A percentile compares a stretch with the other conserved stretches of the same genome.
These are phyloP conservation scores for Cololabis saira DNA, from an alignment of 2,113 vertebrate species.

Conservation along the genomic window DNA sequence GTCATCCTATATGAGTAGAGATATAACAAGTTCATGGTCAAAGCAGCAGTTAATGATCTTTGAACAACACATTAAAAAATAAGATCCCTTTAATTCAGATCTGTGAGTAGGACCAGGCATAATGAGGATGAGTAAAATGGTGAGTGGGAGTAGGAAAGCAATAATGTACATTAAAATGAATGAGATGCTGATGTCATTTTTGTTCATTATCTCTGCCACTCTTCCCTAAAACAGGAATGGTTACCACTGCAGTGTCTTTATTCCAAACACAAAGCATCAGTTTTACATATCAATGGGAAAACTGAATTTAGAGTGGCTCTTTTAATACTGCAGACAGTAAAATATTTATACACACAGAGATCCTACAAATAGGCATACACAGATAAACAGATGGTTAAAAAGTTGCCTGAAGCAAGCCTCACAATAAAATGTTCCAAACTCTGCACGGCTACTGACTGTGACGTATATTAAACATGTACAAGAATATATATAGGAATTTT, in stretches of 20 bases:
- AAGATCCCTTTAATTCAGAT: background rate
- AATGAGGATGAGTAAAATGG: conserved; percentile 4
- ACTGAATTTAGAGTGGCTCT: background rate
- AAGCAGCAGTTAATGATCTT: conserved; percentile 1
- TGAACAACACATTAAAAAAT: conserved; percentile 1
- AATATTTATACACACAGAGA: too few species aligned
- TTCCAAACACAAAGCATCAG: background rate
- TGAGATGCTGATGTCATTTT: too few species aligned
- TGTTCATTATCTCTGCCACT: too few species aligned
- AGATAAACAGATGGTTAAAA: background rate
- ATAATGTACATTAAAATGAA: conserved; percentile 8
- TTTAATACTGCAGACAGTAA: background rate
- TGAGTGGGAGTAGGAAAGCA: conserved; percentile 3
- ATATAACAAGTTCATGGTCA: background rate
- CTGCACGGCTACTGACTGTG: too few species aligned
- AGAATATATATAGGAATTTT: background rate
- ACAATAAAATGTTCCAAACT: background rate
- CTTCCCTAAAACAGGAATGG: too few species aligned
- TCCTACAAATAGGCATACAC: background rate
- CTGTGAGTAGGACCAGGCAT: conserved; percentile 1
- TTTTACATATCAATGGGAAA: background rate
- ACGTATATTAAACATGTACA: background rate
- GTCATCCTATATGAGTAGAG: conserved; percentile 48
- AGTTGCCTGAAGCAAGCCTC: background rate
- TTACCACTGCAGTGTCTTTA: background rate